Evolutionary conservation across 2,113 vertebrate genomes (phyloP).

Genomic region (Malurus melanocephalus): DNA sequence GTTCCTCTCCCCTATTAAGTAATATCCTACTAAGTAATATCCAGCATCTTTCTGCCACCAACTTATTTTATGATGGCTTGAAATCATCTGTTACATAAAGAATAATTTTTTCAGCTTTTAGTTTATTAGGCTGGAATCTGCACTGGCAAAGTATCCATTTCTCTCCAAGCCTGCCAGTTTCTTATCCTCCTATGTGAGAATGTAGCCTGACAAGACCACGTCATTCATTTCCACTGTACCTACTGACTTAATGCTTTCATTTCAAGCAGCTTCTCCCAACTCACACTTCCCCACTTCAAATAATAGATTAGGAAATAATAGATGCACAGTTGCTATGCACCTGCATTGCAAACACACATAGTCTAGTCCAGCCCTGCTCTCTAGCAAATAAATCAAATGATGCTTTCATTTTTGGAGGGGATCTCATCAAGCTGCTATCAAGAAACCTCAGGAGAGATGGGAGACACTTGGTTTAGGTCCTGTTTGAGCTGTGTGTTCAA

Average conservation of each 20-base stretch:
- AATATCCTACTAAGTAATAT: neutral
- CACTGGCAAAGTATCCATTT: neutral
- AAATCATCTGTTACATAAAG: neutral
- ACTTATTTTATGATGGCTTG: neutral
- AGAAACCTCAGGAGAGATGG: neutral
- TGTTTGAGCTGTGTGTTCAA: neutral
- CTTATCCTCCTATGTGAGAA: neutral
- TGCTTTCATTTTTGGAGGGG: neutral
- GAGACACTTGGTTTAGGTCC: neutral
- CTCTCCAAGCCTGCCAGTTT: constrained; percentile 5
- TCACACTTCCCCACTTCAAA: neutral
- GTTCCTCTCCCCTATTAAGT: neutral
- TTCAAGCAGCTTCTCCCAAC: neutral
- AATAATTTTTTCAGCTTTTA: neutral
- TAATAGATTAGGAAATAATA: neutral
- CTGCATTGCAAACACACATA: neutral
- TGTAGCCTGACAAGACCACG: neutral
- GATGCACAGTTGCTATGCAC: neutral
- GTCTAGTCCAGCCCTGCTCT: neutral
- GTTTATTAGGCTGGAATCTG: neutral
- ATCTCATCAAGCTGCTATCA: neutral
- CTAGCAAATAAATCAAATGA: neutral
- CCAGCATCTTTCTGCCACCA: neutral
- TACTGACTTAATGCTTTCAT: neutral
- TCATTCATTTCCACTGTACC: neutral